Evolutionary conservation across 2,888 invertebrate species (phyloP).

Genomic region (Philaethria dido): DNA sequence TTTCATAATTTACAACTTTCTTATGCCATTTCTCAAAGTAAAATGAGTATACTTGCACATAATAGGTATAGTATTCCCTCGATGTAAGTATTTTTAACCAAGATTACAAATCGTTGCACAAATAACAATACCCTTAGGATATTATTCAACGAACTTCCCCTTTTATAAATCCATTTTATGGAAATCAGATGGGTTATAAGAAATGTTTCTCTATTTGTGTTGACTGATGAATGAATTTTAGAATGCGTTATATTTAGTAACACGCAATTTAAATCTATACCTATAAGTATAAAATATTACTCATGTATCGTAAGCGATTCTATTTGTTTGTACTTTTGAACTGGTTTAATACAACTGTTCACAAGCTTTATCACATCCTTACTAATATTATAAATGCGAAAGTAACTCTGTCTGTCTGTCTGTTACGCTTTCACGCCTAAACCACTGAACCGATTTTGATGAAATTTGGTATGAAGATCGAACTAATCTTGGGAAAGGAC

Average conservation of each 20-base stretch:
- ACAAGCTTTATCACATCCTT: constrained; percentile 12
- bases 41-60: too few relatives aligned
- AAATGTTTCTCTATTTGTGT: constrained; percentile 27
- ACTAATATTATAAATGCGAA: too few relatives aligned
- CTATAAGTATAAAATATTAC: not conserved
- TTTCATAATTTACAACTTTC: too few relatives aligned
- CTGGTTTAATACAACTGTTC: not conserved
- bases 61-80: not conserved
- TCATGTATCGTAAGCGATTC: too few relatives aligned
- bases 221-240: constrained; percentile 23
- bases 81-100: not conserved
- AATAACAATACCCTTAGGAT: constrained; percentile 55
- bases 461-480: too few relatives aligned
- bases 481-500: too few relatives aligned
- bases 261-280: constrained; percentile 2
- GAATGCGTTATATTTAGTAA: constrained; percentile 18
- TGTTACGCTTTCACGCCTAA: too few relatives aligned
- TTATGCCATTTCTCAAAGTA: too few relatives aligned
- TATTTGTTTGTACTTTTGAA: not conserved
- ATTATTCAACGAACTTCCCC: constrained; percentile 54
- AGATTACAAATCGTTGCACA: constrained; percentile 64
- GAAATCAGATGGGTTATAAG: constrained; percentile 34
- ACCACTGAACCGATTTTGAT: too few relatives aligned
- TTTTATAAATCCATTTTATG: constrained; percentile 47
- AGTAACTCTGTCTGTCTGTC: too few relatives aligned